A percentile compares a stretch with the other conserved stretches of the same genome.
phyloP scores from a whole-genome alignment of 92 coral and sea anemone genomes.

The Chrysogorgia sp. region DNA sequence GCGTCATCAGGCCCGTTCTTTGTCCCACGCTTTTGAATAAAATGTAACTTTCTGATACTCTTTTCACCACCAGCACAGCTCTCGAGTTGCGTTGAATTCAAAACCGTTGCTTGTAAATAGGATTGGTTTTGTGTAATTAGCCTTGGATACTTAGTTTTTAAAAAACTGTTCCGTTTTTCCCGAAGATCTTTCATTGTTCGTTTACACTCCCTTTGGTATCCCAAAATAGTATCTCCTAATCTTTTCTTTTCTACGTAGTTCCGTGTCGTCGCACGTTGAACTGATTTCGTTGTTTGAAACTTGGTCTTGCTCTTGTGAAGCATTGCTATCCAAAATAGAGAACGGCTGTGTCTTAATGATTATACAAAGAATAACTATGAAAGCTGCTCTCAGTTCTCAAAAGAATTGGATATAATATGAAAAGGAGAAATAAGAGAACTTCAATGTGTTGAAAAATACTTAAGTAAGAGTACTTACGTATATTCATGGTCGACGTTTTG shows the following conservation, averaged over 20 bases:
- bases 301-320: neutral
- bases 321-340: neutral
- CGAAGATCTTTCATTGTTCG: slow-evolving; percentile 24
- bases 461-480: too few relatives aligned
- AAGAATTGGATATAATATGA: too few relatives aligned
- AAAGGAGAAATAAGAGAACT: too few relatives aligned
- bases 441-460: too few relatives aligned
- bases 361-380: neutral
- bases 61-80: too few relatives aligned
- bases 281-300: slow-evolving; percentile 26
- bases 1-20: neutral
- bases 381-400: too few relatives aligned
- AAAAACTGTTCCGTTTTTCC: slow-evolving; percentile 15
- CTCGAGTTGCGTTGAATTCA: too few relatives aligned
- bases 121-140: neutral
- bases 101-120: too few relatives aligned
- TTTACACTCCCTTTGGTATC: slow-evolving; percentile 22
- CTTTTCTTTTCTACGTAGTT: slow-evolving; percentile 27
- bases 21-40: too few relatives aligned
- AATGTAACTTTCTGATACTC: too few relatives aligned
- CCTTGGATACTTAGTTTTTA: slow-evolving; percentile 22
- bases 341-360: neutral
- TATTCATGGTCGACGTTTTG: too few relatives aligned
- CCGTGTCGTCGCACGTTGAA: slow-evolving; percentile 28
- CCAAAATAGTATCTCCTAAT: slow-evolving; percentile 17